These are phyloP conservation scores for Hirtodrosophila duncani DNA, from an alignment of 2,888 invertebrate species.

Conservation along the genomic window DNA sequence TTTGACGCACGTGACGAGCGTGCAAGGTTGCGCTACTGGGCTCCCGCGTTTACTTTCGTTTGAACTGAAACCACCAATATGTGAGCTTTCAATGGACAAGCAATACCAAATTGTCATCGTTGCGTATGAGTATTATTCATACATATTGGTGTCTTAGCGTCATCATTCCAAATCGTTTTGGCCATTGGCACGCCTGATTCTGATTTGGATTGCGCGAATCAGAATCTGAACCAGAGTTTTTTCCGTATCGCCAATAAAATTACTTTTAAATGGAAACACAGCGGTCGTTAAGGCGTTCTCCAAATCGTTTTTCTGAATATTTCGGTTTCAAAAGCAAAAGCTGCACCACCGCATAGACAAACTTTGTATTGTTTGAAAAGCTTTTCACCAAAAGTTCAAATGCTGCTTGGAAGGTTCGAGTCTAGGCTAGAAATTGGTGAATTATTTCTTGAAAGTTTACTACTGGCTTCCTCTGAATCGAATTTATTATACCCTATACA, in stretches of 20 bases:
- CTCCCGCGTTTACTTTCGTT: constrained; percentile 15
- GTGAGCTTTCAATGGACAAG: constrained; percentile 23
- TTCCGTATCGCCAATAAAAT: constrained; percentile 6
- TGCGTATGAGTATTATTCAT: constrained; percentile 23
- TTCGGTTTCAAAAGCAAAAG: constrained; percentile 3
- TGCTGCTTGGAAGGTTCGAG: constrained; percentile 4
- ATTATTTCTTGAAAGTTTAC: too few species aligned
- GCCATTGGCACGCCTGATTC: constrained; percentile 20
- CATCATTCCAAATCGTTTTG: constrained; percentile 4
- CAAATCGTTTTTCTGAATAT: too few species aligned
- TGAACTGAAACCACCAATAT: too few species aligned
- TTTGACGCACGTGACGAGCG: constrained; percentile 57
- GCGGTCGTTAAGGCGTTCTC: too few species aligned
- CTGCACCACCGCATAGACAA: not conserved
- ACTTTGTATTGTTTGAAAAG: not conserved
- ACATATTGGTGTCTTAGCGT: constrained; percentile 6
- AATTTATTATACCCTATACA: too few species aligned
- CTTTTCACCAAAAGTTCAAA: not conserved
- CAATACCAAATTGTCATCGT: constrained; percentile 10
- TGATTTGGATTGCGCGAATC: too few species aligned
- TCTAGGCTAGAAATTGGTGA: constrained; percentile 1
- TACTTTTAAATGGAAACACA: constrained; percentile 5
- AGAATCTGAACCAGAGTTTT: too few species aligned
- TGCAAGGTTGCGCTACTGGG: constrained; percentile 24
- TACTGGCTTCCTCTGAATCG: too few species aligned